Base-by-base conservation (phyloP, 2,113 vertebrate species). In the Octodon degus region DNA sequence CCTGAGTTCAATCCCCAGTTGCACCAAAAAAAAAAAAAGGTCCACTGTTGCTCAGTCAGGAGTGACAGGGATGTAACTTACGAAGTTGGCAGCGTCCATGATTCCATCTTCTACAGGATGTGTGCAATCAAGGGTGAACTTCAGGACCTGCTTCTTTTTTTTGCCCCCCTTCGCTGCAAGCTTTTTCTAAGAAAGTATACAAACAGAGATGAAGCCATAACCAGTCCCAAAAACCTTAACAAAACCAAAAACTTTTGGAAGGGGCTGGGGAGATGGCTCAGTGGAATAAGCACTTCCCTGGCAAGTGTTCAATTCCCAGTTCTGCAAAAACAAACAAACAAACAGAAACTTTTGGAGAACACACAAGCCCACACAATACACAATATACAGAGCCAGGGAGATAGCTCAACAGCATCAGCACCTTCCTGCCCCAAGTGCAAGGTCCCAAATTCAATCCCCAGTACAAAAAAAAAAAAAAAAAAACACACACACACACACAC, bases 51-150 rank as follows among this genome's bases (percentile, higher is more conserved):
- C 62, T 17, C 58, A 50, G 53, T 27, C 79, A 58, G 5, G 1
- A 24, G 62, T 82, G 67, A 17, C 22, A 2, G 22, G 20, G 22
- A 79, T 1, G 7, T 50, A 40, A 99, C 99, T 99, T 98, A 99
- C 99, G 86, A 99, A 99, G 97, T 99, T 99, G 94, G 99, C 99
- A 40, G 99, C 99, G 34, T 99, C 99, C 99, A 99, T 99, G 98
- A 99, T 99, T 40, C 99, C 99, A 98, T 99, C 99, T 98, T 99
- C 99, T 3, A 99, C 99, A 0, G 99, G 99, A 96, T 99, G 99
- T 27, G 99, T 99, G 97, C 99, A 99, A 97, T 99, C 99, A 95
- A 99, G 98, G 0, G 99, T 99, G 93, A 99, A 99, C 97, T 99
- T 99, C 94, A 99, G 96, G 93, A 99, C 98, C 96, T 99, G 99